Evolutionary conservation across 2,113 vertebrate genomes (phyloP), one percentile per base, ranked within the genome.

Genomic region (Thamnaconus septentrionalis): DNA sequence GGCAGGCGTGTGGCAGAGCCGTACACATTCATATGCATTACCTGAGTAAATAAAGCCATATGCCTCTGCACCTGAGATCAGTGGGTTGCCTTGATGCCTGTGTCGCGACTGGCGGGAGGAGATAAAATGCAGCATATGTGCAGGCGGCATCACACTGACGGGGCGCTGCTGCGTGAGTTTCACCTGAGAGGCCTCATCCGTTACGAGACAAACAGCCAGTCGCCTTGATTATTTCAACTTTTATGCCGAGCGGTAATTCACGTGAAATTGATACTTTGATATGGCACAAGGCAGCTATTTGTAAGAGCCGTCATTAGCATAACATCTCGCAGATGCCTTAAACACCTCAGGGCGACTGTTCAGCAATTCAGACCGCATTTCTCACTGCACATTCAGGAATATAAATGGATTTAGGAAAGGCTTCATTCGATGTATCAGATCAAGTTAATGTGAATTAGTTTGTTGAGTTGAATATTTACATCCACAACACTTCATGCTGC

Each of bases 11-110:
- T 39, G 49, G 7, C 47, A 43, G 11, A 0, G 10, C 47, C 48
- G n/a, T 51, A 42, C 61, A 53, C 46, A 39, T 80, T 54, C 60
- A 52, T 12, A 46, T 66, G 55, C 41, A 61, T 63, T 39, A 56
- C 52, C 51, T 9, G 9, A 12, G 44, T 59, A 61, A 68, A 80
- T 41, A 42, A 1, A 56, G 47, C 8, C 1, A 1, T 11, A 55
- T 66, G 53, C 54, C n/a, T 52, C 52, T 46, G 3, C 50, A 56
- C 53, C 53, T 67, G 43, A 59, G 31, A 59, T 43, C 10, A 0
- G 3, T 18, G 12, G 41, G 59, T 76, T 53, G 52, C 71, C 47
- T 42, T 63, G 60, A 70, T 49, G 56, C 7, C 51, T 4, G 41
- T 53, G 11, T 66, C 41, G 42, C 68, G 9, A 18, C 31, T 31